Evolutionary conservation across 2,888 invertebrate genomes (phyloP), one percentile per base, ranked within the genome.

Genomic region (Phyllotreta cruciferae): DNA sequence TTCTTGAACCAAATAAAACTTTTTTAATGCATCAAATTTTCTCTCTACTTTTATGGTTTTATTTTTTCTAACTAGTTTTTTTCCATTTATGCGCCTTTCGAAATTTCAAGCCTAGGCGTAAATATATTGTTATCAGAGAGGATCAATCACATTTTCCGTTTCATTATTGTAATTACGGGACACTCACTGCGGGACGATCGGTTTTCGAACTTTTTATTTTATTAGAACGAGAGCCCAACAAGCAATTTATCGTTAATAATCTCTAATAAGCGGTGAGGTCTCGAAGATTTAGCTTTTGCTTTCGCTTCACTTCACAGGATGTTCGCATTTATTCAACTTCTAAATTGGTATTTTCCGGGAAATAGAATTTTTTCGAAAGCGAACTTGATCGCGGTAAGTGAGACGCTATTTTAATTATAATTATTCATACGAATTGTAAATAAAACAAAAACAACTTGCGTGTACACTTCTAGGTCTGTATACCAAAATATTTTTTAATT

Each of bases 311-410:
- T 58, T 60, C 37, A 41, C 64, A 60, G 64, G 64, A 64, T 64
- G 56, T 61, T 53, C 45, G 62, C 62, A 53, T 62, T 61, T 52
- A 63, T 66, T 63, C 52, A 42, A 66, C 56, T 56, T 47, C 47
- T 56, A 66, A 66, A 66, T 66, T 66, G 50, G 56, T 45, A 56
- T 42, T 62, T 66, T 66, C 66, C 66, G 66, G 66, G 66, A 66
- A 66, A 62, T 55, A 45, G 56, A 56, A 62, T 53, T 49, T 45
- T 53, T 60, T 41, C 38, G 42, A 58, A 50, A 50, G 49, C 49
- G 10, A 10, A 47, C 47, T 47, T 47, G 14, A 47, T 47, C 47
- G 13, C 13, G 4, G 47, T 34, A 14, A 47, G 47, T 14, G 47
- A 47, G 47, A 44, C 47, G 47, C 47, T 47, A 14, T 47, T 47